A percentile compares a stretch with the other conserved stretches of the same genome.
phyloP scores from a whole-genome alignment of 2,113 vertebrate species.

The Etheostoma cragini region DNA sequence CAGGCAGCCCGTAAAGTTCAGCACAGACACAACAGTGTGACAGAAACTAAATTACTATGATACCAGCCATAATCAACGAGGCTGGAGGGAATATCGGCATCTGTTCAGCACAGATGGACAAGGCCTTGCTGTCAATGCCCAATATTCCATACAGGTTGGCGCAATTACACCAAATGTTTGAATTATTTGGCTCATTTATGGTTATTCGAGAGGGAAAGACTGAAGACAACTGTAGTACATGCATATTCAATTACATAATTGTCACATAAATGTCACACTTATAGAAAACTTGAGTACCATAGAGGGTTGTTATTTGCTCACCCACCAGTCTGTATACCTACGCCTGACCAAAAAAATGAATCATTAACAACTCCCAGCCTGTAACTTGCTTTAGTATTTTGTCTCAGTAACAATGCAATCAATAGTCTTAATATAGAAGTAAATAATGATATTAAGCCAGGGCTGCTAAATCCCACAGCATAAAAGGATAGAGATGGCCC shows the following conservation, averaged over 20 bases:
- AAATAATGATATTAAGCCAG: slow-evolving; percentile 63
- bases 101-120: slow-evolving; percentile 66
- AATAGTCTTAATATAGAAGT: slow-evolving; percentile 74
- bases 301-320: slow-evolving; percentile 10
- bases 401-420: slow-evolving; percentile 62
- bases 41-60: slow-evolving; percentile 80
- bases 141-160: slow-evolving; percentile 62
- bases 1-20: slow-evolving; percentile 62
- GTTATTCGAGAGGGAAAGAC: slow-evolving; percentile 17
- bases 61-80: slow-evolving; percentile 71
- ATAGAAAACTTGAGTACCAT: not conserved
- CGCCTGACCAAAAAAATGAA: not conserved
- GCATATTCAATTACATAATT: slow-evolving; percentile 4
- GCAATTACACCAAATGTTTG: slow-evolving; percentile 53
- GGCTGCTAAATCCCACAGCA: slow-evolving; percentile 47
- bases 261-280: slow-evolving; percentile 8
- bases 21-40: slow-evolving; percentile 63
- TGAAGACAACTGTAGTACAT: slow-evolving; percentile 6
- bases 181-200: slow-evolving; percentile 45
- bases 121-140: slow-evolving; percentile 50
- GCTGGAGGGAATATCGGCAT: slow-evolving; percentile 71
- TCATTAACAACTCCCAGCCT: slow-evolving; percentile 17
- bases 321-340: not conserved
- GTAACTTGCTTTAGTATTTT: slow-evolving; percentile 26
- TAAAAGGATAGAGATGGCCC: slow-evolving; percentile 58